phyloP scores from a whole-genome alignment of 2,888 invertebrate species.

The Portevinia maculata region DNA sequence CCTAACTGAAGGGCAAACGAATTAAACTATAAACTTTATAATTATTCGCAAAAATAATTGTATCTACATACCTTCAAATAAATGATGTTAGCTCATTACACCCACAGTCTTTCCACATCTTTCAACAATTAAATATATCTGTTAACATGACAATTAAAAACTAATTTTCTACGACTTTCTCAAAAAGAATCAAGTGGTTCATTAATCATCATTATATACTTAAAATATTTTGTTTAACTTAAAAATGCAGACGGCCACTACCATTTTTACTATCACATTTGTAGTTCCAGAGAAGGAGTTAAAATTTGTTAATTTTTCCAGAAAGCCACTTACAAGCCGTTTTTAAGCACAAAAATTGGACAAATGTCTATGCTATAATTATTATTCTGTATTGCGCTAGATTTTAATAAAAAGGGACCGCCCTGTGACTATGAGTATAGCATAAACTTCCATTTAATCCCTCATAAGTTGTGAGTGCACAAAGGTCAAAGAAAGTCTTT shows the following conservation, averaged over 20 bases:
- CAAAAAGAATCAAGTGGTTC: not conserved
- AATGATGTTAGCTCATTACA: not conserved
- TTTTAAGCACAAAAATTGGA: not conserved
- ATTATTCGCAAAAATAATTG: not conserved
- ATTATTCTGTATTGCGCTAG: not conserved
- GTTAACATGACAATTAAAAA: slow-evolving; percentile 1
- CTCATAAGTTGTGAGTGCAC: slow-evolving; percentile 10
- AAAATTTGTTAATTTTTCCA: not conserved
- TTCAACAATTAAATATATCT: not conserved
- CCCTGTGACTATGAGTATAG: not conserved
- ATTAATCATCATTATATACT: slow-evolving; percentile 22
- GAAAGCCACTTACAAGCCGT: not conserved
- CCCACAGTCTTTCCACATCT: not conserved
- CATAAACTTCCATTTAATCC: slow-evolving; percentile 13
- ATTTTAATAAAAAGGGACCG: not conserved
- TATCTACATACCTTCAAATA: not conserved
- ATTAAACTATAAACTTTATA: not conserved
- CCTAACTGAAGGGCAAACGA: too few species aligned
- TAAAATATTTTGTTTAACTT: not conserved
- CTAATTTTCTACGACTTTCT: slow-evolving; percentile 2
- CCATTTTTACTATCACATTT: not conserved
- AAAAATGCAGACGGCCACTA: not conserved
- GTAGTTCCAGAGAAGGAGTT: not conserved
- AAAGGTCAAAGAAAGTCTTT: slow-evolving; percentile 31
- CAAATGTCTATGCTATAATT: not conserved